phyloP scores from a whole-genome alignment of 2,888 invertebrate genomes.

The Apotomis betuletana region DNA sequence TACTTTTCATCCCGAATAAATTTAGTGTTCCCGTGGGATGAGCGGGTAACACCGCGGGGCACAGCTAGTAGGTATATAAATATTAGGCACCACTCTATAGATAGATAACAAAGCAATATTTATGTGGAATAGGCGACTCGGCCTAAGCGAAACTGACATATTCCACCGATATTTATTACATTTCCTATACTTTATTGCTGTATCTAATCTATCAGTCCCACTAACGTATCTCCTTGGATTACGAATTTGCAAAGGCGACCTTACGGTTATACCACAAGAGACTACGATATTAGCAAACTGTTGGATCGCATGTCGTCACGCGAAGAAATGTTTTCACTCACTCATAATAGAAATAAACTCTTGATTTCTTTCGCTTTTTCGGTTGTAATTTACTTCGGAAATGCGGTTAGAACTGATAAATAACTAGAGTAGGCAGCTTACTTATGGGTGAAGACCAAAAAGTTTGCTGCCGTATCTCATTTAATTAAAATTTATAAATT shows the following conservation, averaged over 20 bases:
- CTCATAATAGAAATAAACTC: constrained; percentile 17
- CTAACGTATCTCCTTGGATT: constrained; percentile 3
- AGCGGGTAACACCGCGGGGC: no score
- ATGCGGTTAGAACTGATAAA: not conserved
- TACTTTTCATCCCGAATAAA: no score
- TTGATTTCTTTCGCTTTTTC: constrained; percentile 20
- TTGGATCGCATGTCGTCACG: constrained; percentile 33
- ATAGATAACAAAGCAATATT: no score
- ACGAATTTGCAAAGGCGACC: not conserved
- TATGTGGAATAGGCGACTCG: no score
- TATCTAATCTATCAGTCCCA: constrained; percentile 20
- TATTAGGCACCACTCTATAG: no score
- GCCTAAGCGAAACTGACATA: constrained; percentile 5
- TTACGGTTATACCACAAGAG: not conserved
- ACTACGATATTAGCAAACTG: not conserved
- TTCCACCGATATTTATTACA: constrained; percentile 29
- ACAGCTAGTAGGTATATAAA: no score
- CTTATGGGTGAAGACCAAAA: no score
- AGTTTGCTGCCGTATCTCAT: no score
- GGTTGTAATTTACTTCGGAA: constrained; percentile 4
- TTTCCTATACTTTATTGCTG: constrained; percentile 32
- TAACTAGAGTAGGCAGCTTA: not conserved
- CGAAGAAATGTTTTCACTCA: constrained; percentile 29
- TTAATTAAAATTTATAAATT: no score
- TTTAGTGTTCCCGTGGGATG: no score